Base-by-base conservation (phyloP, 2,888 invertebrate genomes). In the Cantharis rustica region DNA sequence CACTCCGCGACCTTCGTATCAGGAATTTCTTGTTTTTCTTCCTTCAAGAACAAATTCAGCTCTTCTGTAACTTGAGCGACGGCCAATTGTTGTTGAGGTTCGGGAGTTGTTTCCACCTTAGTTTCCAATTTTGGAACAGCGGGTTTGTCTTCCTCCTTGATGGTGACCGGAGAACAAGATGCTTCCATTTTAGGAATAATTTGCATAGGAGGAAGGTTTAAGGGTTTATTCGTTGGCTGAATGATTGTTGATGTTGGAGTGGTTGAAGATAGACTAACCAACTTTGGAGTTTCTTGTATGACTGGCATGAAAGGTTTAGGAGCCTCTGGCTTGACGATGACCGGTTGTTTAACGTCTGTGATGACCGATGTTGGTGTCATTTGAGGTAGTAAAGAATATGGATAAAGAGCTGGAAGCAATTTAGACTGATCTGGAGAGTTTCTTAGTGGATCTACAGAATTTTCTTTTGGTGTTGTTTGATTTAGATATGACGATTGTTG, bases 21-120 rank as follows among this genome's bases (percentile, higher is more conserved):
- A 26, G 79, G 77, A 11, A 70, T 62, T 47, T 82, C 82, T 16
- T 74, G 71, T 31, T 47, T 79, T 76, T 84, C 85, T 31, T 83
- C 84, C 73, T 88, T 83, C 16, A 85, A 72, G 0, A 84, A 81
- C 75, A 84, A 79, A 80, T 86, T 86, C n/a, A 87, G 78, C 77
- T 86, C 86, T 64, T 87, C 87, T 2, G 85, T 86, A 3, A 86
- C 85, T 71, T 83, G 84, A 80, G 86, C 86, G 64, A 86, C 86
- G 5, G 86, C 84, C 23, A 80, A 61, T 31, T 75, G 71, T 76
- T 77, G 80, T 69, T 63, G 68, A 17, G 71, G 75, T 63, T 72
- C 75, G 3, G 61, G 62, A 16, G 70, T 16, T 27, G 68, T 4
- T 31, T 75, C 75, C 7, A 13, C 47, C 23, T 73, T 74, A 5